phyloP scores from a whole-genome alignment of 2,888 invertebrate genomes.

The Chrysotoxum bicinctum region DNA sequence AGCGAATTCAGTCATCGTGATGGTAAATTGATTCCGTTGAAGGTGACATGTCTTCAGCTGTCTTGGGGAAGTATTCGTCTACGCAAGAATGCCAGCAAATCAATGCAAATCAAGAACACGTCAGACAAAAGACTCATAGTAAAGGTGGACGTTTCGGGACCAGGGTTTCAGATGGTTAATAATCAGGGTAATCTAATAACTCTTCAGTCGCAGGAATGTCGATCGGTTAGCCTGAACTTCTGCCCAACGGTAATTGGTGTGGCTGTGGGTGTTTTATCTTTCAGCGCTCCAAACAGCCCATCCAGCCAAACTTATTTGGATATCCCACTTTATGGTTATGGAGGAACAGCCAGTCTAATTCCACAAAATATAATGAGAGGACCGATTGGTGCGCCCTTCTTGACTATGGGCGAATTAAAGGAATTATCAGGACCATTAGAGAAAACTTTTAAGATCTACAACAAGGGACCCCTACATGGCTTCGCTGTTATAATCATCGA shows the following conservation, averaged over 20 bases:
- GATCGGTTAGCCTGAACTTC: conserved; percentile 83
- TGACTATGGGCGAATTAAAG: conserved; percentile 84
- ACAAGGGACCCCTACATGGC: conserved; percentile 83
- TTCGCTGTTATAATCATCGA: conserved; percentile 81
- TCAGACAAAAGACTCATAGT: conserved; percentile 83
- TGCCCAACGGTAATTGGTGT: conserved; percentile 83
- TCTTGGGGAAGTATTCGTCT: conserved; percentile 85
- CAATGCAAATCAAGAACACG: conserved; percentile 84
- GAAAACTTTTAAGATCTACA: conserved; percentile 83
- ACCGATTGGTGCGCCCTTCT: conserved; percentile 83
- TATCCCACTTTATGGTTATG: conserved; percentile 83
- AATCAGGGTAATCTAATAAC: conserved; percentile 80
- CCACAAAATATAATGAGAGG: conserved; percentile 83
- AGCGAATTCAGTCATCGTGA: conserved; percentile 80
- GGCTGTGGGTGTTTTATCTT: conserved; percentile 83
- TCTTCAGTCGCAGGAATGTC: conserved; percentile 84
- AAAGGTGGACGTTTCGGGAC: conserved; percentile 82
- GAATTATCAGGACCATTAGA: conserved; percentile 81
- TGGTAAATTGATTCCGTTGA: conserved; percentile 82
- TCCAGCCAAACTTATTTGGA: conserved; percentile 74
- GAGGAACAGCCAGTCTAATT: conserved; percentile 83
- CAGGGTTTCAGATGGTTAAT: conserved; percentile 81
- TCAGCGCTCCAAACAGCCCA: conserved; percentile 81
- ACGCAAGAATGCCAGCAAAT: conserved; percentile 83
- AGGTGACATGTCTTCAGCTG: conserved; percentile 83